These are phyloP conservation scores for Hesperophylax magnus DNA, from an alignment of 1,140 invertebrate genomes.

Conservation along the genomic window DNA sequence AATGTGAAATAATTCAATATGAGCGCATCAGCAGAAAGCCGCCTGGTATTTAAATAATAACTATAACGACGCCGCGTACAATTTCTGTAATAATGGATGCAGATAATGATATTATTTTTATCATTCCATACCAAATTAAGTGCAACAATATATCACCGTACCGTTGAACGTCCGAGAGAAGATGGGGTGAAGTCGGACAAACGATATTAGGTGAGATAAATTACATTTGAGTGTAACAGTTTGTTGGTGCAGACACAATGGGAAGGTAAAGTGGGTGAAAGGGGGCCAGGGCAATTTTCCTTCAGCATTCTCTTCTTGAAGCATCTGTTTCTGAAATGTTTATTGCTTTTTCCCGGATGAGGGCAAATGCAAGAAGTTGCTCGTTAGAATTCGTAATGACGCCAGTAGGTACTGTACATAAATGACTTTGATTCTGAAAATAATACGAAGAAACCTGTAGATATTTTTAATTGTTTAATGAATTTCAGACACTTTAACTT, in stretches of 20 bases:
- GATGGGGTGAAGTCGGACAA: conserved; percentile 45
- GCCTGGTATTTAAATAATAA: no score
- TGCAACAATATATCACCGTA: conserved; percentile 10
- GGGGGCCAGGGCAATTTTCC: conserved; percentile 45
- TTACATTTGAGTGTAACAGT: conserved; percentile 55
- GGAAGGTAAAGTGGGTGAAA: conserved; percentile 30
- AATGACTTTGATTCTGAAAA: no score
- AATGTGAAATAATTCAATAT: no score
- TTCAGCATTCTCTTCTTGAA: conserved; percentile 27
- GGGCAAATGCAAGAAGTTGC: conserved; percentile 32
- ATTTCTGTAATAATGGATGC: no score
- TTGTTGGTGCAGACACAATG: conserved; percentile 51
- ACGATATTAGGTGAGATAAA: conserved; percentile 57
- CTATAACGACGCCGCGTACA: no score
- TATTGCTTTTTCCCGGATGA: conserved; percentile 51
- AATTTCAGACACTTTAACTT: no score
- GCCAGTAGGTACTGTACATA: neutral
- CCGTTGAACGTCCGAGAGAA: conserved; percentile 16
- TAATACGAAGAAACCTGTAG: no score
- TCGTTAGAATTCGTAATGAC: conserved; percentile 16
- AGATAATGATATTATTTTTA: no score
- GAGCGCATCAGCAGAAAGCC: no score
- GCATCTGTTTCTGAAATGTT: conserved; percentile 51
- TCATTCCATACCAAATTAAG: neutral
- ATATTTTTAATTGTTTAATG: no score